These are phyloP conservation scores for Astatoreochromis straeleni DNA, from an alignment of 2,113 vertebrate species.

Conservation along the genomic window DNA sequence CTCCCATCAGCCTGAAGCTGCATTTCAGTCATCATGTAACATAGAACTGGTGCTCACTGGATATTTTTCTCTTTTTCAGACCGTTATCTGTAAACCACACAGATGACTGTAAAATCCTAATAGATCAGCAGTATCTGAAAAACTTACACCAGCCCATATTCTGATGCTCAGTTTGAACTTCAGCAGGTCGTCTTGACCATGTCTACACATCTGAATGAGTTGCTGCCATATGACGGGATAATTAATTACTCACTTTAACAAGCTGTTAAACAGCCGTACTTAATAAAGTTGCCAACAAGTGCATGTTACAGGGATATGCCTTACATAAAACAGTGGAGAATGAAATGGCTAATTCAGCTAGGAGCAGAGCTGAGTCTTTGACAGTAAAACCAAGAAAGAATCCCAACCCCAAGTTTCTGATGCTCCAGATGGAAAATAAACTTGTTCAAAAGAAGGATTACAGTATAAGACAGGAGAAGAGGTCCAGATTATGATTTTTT, in stretches of 20 bases:
- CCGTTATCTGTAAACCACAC: neutral
- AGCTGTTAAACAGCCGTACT: neutral
- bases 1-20: neutral
- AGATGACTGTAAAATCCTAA: neutral
- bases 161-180: neutral
- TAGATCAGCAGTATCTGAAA: neutral
- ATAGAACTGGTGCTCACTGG: neutral
- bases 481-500: neutral
- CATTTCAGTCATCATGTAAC: neutral
- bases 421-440: neutral
- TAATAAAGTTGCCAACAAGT: neutral
- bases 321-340: neutral
- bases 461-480: neutral
- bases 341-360: neutral
- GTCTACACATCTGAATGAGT: neutral
- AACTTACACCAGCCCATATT: neutral
- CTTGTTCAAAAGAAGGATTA: neutral
- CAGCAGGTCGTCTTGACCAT: neutral
- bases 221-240: neutral
- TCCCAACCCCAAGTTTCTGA: neutral
- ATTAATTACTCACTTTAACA: neutral
- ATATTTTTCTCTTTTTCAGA: neutral
- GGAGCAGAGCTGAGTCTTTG: neutral
- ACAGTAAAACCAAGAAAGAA: neutral
- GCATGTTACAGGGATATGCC: neutral